phyloP scores from a whole-genome alignment of 2,113 vertebrate genomes.

The Uria aalge region DNA sequence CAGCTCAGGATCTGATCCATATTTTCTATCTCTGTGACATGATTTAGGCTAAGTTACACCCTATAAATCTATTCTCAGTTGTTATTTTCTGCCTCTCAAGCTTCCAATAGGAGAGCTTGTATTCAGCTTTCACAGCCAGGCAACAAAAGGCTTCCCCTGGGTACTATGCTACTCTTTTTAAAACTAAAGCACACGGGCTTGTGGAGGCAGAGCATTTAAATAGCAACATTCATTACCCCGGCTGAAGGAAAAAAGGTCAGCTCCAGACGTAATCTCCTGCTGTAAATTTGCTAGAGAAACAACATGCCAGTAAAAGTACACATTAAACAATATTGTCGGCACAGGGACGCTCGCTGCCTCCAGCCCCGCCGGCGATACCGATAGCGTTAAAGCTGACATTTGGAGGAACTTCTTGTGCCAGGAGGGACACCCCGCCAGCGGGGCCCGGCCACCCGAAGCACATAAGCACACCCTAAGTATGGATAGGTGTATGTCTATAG shows the following conservation, averaged over 20 bases:
- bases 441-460: not conserved
- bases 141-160: slow-evolving; percentile 22
- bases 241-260: slow-evolving; percentile 14
- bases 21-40: not conserved
- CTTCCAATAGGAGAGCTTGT: not conserved
- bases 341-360: not conserved
- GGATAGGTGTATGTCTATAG: rapidly evolving
- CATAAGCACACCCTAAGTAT: rapidly evolving
- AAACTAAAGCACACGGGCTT: not conserved
- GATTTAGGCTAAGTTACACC: not conserved
- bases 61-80: not conserved
- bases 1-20: not conserved
- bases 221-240: not conserved
- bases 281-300: slow-evolving; percentile 21
- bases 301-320: not conserved
- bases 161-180: not conserved
- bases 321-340: not conserved
- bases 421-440: not conserved
- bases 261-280: not conserved
- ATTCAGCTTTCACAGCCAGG: slow-evolving; percentile 15
- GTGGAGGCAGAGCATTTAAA: not conserved
- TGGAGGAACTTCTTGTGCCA: not conserved
- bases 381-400: not conserved
- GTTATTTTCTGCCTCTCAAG: not conserved
- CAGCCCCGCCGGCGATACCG: not conserved